phyloP scores from a whole-genome alignment of 2,113 vertebrate genomes.

The Azemiops feae region DNA sequence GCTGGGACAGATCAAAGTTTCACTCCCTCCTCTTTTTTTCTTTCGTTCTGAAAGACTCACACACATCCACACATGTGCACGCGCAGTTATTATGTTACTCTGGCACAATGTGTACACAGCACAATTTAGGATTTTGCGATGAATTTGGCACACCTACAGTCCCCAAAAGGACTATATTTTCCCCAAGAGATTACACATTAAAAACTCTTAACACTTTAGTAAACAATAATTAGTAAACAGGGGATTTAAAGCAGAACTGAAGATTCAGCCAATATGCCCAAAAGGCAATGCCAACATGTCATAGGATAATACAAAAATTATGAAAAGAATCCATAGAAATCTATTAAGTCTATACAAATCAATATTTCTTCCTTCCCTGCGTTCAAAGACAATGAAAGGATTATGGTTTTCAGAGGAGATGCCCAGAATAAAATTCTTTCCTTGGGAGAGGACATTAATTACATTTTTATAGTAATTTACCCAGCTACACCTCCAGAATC shows the following conservation, averaged over 20 bases:
- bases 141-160: neutral
- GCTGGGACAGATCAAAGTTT: neutral
- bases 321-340: neutral
- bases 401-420: neutral
- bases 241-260: neutral
- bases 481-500: neutral
- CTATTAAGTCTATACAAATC: neutral
- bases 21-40: neutral
- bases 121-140: neutral
- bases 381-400: neutral
- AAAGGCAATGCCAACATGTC: neutral
- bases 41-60: neutral
- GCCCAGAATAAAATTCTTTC: neutral
- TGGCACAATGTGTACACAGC: neutral
- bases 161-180: slow-evolving; percentile 31
- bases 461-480: neutral
- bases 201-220: slow-evolving; percentile 54
- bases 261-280: fast-evolving
- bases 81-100: neutral
- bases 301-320: neutral
- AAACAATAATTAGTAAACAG: fast-evolving
- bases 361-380: neutral
- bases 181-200: slow-evolving; percentile 51
- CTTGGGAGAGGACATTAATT: neutral
- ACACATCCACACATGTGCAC: neutral